phyloP scores from a whole-genome alignment of 2,888 invertebrate genomes.

The Idaea straminata region DNA sequence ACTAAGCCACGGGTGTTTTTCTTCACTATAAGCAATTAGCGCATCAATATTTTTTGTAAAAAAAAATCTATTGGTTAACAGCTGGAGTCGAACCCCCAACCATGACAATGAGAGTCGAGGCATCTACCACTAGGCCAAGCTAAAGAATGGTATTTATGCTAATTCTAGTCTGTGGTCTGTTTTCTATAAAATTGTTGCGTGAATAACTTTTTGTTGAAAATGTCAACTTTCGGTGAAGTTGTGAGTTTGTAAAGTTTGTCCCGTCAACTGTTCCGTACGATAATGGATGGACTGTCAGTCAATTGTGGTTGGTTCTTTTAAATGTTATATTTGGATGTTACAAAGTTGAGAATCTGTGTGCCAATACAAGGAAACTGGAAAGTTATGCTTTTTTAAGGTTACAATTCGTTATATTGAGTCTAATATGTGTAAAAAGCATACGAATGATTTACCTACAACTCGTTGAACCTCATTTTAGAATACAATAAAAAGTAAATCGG shows the following conservation, averaged over 20 bases:
- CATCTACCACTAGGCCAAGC: no score
- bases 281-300: constrained; percentile 45
- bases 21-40: no score
- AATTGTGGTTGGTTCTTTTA: constrained; percentile 21
- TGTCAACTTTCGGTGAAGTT: constrained; percentile 33
- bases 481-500: no score
- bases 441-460: no score
- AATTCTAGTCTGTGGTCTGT: background rate
- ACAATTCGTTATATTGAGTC: background rate
- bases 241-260: constrained; percentile 6
- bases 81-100: no score
- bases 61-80: no score
- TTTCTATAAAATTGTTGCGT: constrained; percentile 7
- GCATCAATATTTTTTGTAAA: no score
- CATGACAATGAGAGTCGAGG: no score
- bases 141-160: background rate
- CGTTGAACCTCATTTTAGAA: no score
- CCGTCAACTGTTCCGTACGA: background rate
- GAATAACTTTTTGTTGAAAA: constrained; percentile 27
- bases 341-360: background rate
- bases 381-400: background rate
- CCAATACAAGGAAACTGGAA: background rate
- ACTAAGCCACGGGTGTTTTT: no score
- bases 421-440: no score
- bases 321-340: constrained; percentile 11